phyloP scores from a whole-genome alignment of 2,797 vertebrate species.

The Pempheris klunzingeri region DNA sequence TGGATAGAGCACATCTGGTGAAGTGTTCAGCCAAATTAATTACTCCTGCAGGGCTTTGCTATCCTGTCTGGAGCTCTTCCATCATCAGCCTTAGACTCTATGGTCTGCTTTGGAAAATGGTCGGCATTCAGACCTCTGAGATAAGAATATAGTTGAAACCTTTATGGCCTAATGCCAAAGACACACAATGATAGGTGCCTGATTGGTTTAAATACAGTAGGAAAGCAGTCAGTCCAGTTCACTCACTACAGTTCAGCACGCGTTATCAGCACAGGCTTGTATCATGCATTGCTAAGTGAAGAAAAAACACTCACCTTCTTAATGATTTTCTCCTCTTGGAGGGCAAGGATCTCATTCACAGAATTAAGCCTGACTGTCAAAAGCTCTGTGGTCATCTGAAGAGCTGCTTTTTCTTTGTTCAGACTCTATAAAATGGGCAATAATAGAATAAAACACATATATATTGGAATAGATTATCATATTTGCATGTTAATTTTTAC shows the following conservation, averaged over 20 bases:
- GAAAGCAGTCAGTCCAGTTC: no score
- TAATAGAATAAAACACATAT: constrained; percentile 5
- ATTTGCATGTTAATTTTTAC: constrained; percentile 15
- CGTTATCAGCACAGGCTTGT: not conserved
- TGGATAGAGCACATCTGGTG: constrained; percentile 9
- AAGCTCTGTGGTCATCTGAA: constrained; percentile 86
- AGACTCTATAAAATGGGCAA: constrained; percentile 80
- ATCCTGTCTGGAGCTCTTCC: not conserved
- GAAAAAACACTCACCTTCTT: constrained; percentile 78
- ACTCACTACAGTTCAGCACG: not conserved
- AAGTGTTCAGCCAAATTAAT: constrained; percentile 29
- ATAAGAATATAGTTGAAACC: not conserved
- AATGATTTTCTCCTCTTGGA: constrained; percentile 89
- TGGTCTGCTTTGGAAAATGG: constrained; percentile 11
- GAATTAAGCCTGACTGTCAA: constrained; percentile 89
- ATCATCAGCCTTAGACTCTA: constrained; percentile 37
- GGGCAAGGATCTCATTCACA: constrained; percentile 87
- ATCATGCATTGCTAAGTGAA: not conserved
- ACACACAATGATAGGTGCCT: not conserved
- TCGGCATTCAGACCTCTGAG: not conserved
- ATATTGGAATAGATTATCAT: not conserved
- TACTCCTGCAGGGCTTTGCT: constrained; percentile 26
- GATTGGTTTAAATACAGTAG: not conserved
- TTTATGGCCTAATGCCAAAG: not conserved
- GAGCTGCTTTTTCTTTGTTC: constrained; percentile 86